A percentile compares a stretch with the other conserved stretches of the same genome.
These are phyloP conservation scores for Tupiocoris notatus DNA, from an alignment of 2,888 invertebrate species.

Conservation along the genomic window DNA sequence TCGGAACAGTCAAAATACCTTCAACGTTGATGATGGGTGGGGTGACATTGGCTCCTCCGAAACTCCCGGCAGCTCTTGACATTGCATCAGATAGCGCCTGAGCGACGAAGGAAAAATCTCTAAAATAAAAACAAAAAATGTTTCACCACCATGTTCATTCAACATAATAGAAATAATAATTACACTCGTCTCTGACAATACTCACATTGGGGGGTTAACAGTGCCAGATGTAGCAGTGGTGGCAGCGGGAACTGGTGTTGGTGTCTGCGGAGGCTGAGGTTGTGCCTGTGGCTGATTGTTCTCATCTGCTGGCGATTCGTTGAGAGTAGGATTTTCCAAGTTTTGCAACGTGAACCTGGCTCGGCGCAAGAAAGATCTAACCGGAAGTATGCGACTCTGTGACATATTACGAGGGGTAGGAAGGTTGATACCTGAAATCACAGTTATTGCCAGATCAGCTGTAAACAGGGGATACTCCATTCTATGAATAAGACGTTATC, in stretches of 20 bases:
- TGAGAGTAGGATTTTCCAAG: constrained; percentile 54
- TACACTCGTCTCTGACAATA: no score
- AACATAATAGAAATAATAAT: no score
- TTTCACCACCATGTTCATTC: background rate
- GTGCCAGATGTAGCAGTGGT: background rate
- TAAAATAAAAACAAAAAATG: constrained; percentile 1
- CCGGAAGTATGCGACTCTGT: constrained; percentile 58
- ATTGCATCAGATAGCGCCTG: constrained; percentile 50
- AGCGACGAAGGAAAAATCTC: constrained; percentile 52
- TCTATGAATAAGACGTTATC: no score
- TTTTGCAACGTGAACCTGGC: constrained; percentile 56
- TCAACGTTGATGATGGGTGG: constrained; percentile 45
- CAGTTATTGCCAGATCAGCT: no score
- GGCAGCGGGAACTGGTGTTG: background rate
- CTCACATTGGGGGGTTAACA: background rate
- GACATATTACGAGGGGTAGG: constrained; percentile 59
- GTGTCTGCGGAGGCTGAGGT: background rate
- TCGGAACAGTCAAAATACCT: constrained; percentile 16
- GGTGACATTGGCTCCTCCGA: background rate
- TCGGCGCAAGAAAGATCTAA: constrained; percentile 57
- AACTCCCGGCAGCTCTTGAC: constrained; percentile 43
- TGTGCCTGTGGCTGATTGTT: background rate
- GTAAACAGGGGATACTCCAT: no score
- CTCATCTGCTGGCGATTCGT: constrained; percentile 49
- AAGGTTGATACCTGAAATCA: constrained; percentile 54